Base-by-base conservation (phyloP, 2,113 vertebrate genomes). In the Nibea albiflora region DNA sequence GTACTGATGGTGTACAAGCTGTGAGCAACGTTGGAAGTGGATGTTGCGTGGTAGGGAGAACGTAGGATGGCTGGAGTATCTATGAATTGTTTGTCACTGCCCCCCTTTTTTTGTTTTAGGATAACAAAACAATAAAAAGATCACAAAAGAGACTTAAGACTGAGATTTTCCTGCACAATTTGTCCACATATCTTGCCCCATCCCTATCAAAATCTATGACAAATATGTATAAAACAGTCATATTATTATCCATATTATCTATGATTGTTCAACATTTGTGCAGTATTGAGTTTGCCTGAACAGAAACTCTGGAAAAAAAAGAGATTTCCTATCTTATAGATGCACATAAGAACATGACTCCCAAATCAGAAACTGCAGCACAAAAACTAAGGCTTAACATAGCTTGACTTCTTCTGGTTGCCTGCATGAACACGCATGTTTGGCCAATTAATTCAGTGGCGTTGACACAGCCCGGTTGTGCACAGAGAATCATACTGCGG, bases 391-490 rank as follows among this genome's bases (percentile, higher is more conserved):
- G 15, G 67, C 60, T 60, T 52, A 76, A 60, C 73, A 46, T 15
- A 20, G 49, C 15, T n/a, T 58, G 52, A 39, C 22, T 67, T 49
- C 16, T 22, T 22, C 39, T 4, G 22, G 63, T 22, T 19, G 58
- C 22, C 44, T n/a, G 67, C 53, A 65, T 73, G 61, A 44, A 16
- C 63, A 76, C 44, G 20, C 53, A 49, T 53, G 73, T 71, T 82
- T 74, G 81, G 73, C 63, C 71, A 57, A 70, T 88, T 72, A 20
- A 47, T 69, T 85, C 80, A 82, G 87, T 31, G 68, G 53, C 10
- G 63, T 69, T 78, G 77, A 87, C 74, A 65, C 66, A 70, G 58
- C 65, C 68, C 44, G 10, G 61, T 11, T 60, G 53, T 73, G 75
- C 22, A 26, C 78, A 52, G 60, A 49, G 64, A 83, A 64, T 52